Evolutionary conservation across 2,797 vertebrate genomes (phyloP), one percentile per base, ranked within the genome.

Genomic region (Apodemus agrarius): DNA sequence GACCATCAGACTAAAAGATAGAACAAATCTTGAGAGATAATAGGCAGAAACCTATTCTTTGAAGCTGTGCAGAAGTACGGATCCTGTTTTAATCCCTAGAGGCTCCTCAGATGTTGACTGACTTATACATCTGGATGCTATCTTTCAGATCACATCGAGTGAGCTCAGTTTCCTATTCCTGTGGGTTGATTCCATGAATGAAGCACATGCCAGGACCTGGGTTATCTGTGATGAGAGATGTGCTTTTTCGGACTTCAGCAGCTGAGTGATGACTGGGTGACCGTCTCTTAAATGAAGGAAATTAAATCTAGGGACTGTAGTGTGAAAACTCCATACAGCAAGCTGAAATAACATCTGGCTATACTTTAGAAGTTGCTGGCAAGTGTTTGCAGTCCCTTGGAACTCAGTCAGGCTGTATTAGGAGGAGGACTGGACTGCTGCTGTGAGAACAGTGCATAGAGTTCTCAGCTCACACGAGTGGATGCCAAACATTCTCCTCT

Each of bases 81-180:
- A 98, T 97, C 97, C 83, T 90, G 52, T 96, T 96, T 92, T 61
- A 96, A 97, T 97, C 94, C 90, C 93, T 95, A 67, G 97, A 96
- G 95, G 69, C 54, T 94, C 96, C 98, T 98, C 74, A 91, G 43
- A 92, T 84, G 93, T 97, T 0, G 0, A 43, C 95, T 97, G 98
- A 89, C 94, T 98, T 98, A 67, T 91, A 82, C 98, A 98, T 97
- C 98, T 97, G 94, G 93, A 97, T 89, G 93, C n/a, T 96, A 93
- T 96, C 93, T 96, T 91, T 95, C 94, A 94, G 89, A 83, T 93
- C 93, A 78, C 95, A 96, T 97, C 72, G 93, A 97, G 17, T 74
- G 98, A 90, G 97, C 93, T 96, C 79, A 65, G 85, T 97, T 98
- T 98, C 94, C 90, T 96, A 74, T 90, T 97, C 83, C 83, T 98